A percentile compares a stretch with the other conserved stretches of the same genome.
Conservation (phyloP, 2,888 invertebrate genomes). For the Noctua janthe region DNA sequence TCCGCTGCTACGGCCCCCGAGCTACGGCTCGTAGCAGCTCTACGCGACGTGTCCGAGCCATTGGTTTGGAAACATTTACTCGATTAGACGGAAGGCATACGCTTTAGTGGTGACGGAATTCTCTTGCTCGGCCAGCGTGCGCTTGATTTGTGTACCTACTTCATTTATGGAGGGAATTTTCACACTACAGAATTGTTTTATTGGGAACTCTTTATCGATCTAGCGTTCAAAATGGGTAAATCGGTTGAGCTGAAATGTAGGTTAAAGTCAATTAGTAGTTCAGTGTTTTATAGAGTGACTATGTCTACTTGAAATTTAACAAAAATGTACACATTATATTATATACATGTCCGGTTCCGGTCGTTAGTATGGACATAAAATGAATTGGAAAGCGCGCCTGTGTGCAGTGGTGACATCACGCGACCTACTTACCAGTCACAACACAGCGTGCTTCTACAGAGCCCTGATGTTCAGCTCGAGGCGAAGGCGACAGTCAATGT, state of each 20-base stretch:
- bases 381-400: too few species aligned
- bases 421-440: too few species aligned
- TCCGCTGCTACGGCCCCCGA: slow-evolving; percentile 72
- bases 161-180: slow-evolving; percentile 64
- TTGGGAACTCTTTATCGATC: slow-evolving; percentile 53
- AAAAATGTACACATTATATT: neutral
- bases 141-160: slow-evolving; percentile 73
- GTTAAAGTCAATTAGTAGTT: slow-evolving; percentile 9
- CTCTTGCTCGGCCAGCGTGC: slow-evolving; percentile 75
- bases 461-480: too few species aligned
- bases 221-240: slow-evolving; percentile 51
- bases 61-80: slow-evolving; percentile 86
- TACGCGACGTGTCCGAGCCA: slow-evolving; percentile 83
- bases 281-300: neutral
- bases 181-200: slow-evolving; percentile 60
- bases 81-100: slow-evolving; percentile 87
- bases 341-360: too few species aligned
- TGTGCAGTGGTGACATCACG: too few species aligned
- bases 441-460: too few species aligned
- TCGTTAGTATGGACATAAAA: too few species aligned
- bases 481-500: too few species aligned
- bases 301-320: neutral
- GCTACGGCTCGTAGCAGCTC: slow-evolving; percentile 79
- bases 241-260: slow-evolving; percentile 33
- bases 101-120: slow-evolving; percentile 83